Evolutionary conservation across 2,888 invertebrate genomes (phyloP).

Genomic region (Melanostoma mellinum): DNA sequence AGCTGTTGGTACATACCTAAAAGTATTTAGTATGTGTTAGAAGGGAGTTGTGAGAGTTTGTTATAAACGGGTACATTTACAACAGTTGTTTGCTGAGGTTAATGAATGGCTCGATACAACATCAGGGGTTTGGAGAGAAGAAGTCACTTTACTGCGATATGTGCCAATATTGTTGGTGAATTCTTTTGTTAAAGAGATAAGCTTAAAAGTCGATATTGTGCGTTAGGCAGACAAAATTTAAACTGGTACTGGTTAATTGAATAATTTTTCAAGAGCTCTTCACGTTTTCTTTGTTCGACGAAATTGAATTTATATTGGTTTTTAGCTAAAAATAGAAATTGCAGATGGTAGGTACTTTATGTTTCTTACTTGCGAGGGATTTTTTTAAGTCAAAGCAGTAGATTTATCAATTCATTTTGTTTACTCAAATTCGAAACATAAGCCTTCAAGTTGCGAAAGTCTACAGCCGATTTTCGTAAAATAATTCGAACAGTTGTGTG

Average conservation of each 20-base stretch:
- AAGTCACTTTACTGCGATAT: slow-evolving; percentile 2
- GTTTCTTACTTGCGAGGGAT: too few species aligned
- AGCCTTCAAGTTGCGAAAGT: too few species aligned
- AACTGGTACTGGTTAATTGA: slow-evolving; percentile 27
- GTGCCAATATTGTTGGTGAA: slow-evolving; percentile 23
- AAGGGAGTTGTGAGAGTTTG: slow-evolving; percentile 15
- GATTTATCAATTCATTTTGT: too few species aligned
- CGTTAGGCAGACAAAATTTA: background rate
- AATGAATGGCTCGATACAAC: slow-evolving; percentile 31
- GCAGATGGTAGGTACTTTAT: too few species aligned
- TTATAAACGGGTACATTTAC: slow-evolving; percentile 30
- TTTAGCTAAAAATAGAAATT: too few species aligned
- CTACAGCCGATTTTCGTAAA: too few species aligned
- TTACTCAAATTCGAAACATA: too few species aligned
- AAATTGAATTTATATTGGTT: slow-evolving; percentile 30
- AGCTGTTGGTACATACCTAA: slow-evolving; percentile 18
- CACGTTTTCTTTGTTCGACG: slow-evolving; percentile 3
- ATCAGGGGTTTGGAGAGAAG: background rate
- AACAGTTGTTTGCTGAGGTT: slow-evolving; percentile 42
- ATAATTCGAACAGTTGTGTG: too few species aligned
- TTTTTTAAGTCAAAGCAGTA: too few species aligned
- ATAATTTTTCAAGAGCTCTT: slow-evolving; percentile 36
- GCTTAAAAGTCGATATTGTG: slow-evolving; percentile 6
- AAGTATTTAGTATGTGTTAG: slow-evolving; percentile 9
- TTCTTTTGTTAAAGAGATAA: slow-evolving; percentile 19